Conservation (phyloP, 2,113 vertebrate species). For the Capricornis sumatraensis region DNA sequence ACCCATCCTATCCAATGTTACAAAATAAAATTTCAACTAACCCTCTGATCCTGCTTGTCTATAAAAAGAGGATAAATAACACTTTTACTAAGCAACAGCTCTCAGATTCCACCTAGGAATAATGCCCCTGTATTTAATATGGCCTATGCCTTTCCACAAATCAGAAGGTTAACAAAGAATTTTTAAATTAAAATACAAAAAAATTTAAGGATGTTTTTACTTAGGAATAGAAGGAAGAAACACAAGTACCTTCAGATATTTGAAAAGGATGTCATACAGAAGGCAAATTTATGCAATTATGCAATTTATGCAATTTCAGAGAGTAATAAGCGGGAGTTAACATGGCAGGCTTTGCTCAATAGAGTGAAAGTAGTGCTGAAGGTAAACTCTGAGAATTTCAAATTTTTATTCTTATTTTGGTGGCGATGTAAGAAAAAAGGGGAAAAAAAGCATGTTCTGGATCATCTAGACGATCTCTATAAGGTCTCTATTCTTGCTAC, state of each 20-base stretch:
- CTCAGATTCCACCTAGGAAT: background rate
- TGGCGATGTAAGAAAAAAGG: background rate
- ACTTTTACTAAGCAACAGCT: background rate
- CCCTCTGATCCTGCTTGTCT: background rate
- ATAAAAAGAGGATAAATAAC: background rate
- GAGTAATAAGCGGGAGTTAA: background rate
- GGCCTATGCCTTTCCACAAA: background rate
- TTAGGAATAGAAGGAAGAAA: background rate
- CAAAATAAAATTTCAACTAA: background rate
- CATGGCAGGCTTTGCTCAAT: background rate
- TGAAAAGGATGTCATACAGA: background rate
- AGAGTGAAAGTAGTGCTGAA: conserved; percentile 6
- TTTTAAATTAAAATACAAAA: background rate
- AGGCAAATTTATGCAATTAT: background rate
- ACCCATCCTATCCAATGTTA: background rate
- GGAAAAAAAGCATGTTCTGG: background rate
- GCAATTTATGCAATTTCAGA: background rate
- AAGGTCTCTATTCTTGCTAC: background rate
- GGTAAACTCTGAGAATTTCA: background rate
- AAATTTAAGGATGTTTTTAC: background rate
- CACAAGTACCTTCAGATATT: conserved; percentile 18
- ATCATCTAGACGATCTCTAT: background rate
- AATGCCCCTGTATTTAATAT: background rate
- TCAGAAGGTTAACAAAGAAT: background rate
- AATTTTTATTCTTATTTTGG: background rate